Conservation (phyloP, 2,797 vertebrate genomes). For the Cyclura pinguis region DNA sequence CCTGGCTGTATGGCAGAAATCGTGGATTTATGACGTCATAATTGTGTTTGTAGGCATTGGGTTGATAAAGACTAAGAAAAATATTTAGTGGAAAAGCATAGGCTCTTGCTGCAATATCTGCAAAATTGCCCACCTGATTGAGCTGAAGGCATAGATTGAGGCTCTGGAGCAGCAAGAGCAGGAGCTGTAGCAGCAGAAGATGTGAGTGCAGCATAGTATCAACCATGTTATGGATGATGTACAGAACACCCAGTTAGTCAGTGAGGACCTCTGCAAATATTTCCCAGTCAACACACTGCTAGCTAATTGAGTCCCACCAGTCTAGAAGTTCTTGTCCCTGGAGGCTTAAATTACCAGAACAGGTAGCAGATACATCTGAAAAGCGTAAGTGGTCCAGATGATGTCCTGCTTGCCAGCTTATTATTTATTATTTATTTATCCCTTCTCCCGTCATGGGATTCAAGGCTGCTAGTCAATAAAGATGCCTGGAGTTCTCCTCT, state of each 20-base stretch:
- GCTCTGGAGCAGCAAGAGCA: slow-evolving; percentile 91
- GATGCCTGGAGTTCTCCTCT: slow-evolving; percentile 93
- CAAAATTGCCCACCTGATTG: slow-evolving; percentile 95
- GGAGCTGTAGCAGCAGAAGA: slow-evolving; percentile 96
- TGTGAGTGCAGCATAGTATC: slow-evolving; percentile 99
- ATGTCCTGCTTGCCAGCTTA: slow-evolving; percentile 76
- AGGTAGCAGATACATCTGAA: slow-evolving; percentile 98
- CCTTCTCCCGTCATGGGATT: too few relatives aligned
- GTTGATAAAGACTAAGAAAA: too few relatives aligned
- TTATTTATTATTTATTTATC: too few relatives aligned
- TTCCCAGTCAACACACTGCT: slow-evolving; percentile 97
- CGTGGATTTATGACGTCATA: too few relatives aligned
- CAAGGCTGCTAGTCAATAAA: slow-evolving; percentile 91
- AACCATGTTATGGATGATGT: slow-evolving; percentile 96
- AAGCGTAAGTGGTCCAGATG: slow-evolving; percentile 93
- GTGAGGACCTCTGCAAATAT: slow-evolving; percentile 95
- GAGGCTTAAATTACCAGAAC: slow-evolving; percentile 92
- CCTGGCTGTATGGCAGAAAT: too few relatives aligned
- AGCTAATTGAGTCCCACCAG: slow-evolving; percentile 93
- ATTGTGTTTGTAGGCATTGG: too few relatives aligned
- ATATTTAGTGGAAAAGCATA: slow-evolving; percentile 79
- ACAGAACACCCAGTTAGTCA: slow-evolving; percentile 94
- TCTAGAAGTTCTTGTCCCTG: slow-evolving; percentile 94
- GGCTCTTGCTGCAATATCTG: slow-evolving; percentile 97
- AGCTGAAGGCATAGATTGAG: slow-evolving; percentile 95